Evolutionary conservation across 2,113 vertebrate species (phyloP).

Genomic region (Seriola rivoliana): DNA sequence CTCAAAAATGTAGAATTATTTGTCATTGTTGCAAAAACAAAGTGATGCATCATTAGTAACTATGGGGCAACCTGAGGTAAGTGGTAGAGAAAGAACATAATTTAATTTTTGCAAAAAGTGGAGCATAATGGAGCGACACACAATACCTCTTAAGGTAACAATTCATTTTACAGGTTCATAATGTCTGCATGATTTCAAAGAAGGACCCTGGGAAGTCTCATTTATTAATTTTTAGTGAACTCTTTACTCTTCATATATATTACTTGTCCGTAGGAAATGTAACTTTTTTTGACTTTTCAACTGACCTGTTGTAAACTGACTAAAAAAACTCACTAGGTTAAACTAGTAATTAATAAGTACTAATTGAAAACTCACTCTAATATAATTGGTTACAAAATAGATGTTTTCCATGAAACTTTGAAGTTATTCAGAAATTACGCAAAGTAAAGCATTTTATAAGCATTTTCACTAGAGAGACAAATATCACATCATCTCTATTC

Average conservation of each 20-base stretch:
- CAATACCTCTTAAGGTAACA: background rate
- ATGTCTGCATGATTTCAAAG: background rate
- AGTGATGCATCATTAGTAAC: background rate
- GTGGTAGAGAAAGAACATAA: background rate
- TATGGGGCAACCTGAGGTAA: background rate
- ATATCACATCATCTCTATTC: background rate
- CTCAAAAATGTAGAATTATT: background rate
- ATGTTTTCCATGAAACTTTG: no score
- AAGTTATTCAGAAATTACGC: background rate
- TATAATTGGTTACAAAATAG: no score
- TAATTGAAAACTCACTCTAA: background rate
- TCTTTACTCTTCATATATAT: background rate
- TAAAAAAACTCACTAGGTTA: no score
- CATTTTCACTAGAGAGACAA: background rate
- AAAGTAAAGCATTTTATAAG: background rate
- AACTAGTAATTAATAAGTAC: background rate
- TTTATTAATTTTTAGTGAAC: background rate
- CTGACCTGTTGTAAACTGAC: no score
- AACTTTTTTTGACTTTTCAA: no score
- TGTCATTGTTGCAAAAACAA: background rate
- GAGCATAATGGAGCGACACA: background rate
- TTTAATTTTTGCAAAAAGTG: background rate
- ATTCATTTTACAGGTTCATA: background rate
- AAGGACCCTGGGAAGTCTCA: background rate
- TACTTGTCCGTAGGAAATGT: no score